Base-by-base conservation (phyloP, 2,888 invertebrate genomes). In the Cryptus armator region DNA sequence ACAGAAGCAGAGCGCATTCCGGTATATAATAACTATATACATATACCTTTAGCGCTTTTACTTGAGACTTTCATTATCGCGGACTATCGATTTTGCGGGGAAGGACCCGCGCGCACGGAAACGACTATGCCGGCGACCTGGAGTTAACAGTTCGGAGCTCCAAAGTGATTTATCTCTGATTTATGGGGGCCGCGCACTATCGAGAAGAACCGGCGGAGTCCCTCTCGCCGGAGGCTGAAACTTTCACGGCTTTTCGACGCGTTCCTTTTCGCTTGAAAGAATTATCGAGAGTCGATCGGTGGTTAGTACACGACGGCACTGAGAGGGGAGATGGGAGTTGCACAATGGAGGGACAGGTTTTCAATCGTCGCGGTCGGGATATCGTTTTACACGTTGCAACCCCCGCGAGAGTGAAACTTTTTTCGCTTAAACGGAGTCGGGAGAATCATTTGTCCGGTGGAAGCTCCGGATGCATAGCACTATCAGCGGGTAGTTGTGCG, bases 111-210 rank as follows among this genome's bases (percentile, higher is more conserved):
- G 44, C 71, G 24, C 7, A n/a, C 59, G 76, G 48, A 67, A 84
- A 80, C 80, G 75, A 76, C 66, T 70, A 29, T 14, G 87, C 83
- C 90, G 90, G 37, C 89, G 90, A 89, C 89, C 90, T 90, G 92
- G 90, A 91, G 91, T 90, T 91, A 92, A 92, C 92, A 92, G 92
- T 90, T 90, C 90, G 91, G 62, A 92, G 91, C 91, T 91, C 92
- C 91, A 92, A 91, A 92, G 92, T 93, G 92, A 93, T 93, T 93
- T 92, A 92, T 92, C 91, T 91, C 90, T 92, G 92, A 93, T 93
- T 93, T 92, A 93, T 91, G 92, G 87, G 88, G 86, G 37, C 37
- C 37, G 37, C 87, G 48, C 71, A 44, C 24, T 64, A 66, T 46
- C 19, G n/a, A 37, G 75, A 80, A 76, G 75, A 80, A 80, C 59